phyloP scores from a whole-genome alignment of 2,113 vertebrate genomes.

The Vulpes ferrilata region DNA sequence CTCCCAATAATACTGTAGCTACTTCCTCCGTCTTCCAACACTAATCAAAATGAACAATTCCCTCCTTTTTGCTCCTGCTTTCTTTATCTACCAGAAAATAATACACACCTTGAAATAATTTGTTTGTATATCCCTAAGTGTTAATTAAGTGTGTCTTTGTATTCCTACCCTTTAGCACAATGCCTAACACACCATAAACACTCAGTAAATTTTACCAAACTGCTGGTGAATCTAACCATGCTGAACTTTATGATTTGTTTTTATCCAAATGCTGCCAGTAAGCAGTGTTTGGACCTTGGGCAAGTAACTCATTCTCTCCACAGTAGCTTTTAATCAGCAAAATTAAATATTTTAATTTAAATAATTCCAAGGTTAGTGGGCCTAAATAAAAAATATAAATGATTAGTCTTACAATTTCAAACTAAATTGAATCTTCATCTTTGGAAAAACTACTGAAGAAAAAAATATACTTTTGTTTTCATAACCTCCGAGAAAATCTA shows the following conservation, averaged over 20 bases:
- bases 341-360: background rate
- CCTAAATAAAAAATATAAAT: background rate
- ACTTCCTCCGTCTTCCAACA: background rate
- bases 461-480: background rate
- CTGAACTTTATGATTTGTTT: background rate
- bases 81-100: background rate
- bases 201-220: background rate
- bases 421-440: background rate
- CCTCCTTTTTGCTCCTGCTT: background rate
- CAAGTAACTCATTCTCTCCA: background rate
- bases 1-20: background rate
- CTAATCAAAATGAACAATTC: background rate
- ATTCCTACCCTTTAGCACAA: accelerated
- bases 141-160: background rate
- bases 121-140: background rate
- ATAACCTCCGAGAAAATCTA: background rate
- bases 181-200: background rate
- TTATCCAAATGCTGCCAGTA: background rate
- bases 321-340: background rate
- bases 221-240: background rate
- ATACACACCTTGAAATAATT: background rate
- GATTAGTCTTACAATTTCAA: background rate
- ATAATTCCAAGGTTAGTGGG: background rate
- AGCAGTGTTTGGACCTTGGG: background rate
- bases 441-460: background rate